These are phyloP conservation scores for Lathamus discolor DNA, from an alignment of 2,113 vertebrate genomes.

Conservation along the genomic window DNA sequence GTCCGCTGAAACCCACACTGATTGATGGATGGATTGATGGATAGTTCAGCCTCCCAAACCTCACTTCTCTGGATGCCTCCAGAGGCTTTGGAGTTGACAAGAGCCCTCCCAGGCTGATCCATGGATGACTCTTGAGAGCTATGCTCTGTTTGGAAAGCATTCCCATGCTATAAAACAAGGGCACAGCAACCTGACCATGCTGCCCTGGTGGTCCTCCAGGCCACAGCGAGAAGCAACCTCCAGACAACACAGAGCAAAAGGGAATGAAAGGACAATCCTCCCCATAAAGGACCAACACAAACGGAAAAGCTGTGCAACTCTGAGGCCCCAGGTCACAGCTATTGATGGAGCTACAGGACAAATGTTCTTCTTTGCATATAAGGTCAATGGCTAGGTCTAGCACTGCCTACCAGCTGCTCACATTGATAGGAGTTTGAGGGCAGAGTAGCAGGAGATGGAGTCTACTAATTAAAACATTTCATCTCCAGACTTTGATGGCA, in stretches of 20 bases:
- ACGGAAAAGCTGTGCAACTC: rapidly evolving
- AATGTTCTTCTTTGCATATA: not conserved
- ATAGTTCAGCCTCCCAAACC: not conserved
- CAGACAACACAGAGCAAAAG: not conserved
- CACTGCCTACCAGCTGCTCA: not conserved
- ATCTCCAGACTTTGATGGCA: not conserved
- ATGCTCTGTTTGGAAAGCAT: rapidly evolving
- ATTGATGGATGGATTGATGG: not conserved
- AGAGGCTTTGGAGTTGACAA: not conserved
- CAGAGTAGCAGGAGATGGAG: not conserved
- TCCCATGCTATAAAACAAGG: not conserved
- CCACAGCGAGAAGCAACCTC: rapidly evolving
- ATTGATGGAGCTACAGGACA: not conserved
- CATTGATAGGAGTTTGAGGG: not conserved
- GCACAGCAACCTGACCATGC: not conserved
- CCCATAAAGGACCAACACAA: not conserved
- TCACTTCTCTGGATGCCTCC: not conserved
- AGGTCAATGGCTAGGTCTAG: not conserved
- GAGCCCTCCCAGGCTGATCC: not conserved
- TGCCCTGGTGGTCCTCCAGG: not conserved
- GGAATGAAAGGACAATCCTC: not conserved
- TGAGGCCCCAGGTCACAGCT: not conserved
- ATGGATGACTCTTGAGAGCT: not conserved
- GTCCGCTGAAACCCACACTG: not conserved
- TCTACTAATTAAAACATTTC: not conserved